A percentile compares a stretch with the other conserved stretches of the same genome.
Conservation (phyloP, 2,888 invertebrate species). For the Stenurella melanura region DNA sequence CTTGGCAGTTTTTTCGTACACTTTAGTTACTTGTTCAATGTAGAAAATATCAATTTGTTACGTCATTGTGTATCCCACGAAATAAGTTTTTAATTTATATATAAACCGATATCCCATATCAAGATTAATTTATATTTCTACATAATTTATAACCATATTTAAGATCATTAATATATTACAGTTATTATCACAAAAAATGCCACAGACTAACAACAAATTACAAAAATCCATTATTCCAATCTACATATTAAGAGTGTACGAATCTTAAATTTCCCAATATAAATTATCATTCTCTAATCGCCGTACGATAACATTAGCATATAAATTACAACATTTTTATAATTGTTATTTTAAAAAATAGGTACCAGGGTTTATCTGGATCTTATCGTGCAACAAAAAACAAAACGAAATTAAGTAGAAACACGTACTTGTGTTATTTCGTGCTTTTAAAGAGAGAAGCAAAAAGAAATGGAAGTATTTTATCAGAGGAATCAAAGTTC, state of each 20-base stretch:
- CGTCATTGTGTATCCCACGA: constrained; percentile 10
- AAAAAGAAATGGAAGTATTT: constrained; percentile 53
- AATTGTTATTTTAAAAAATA: constrained; percentile 50
- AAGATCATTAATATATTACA: constrained; percentile 19
- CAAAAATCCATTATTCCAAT: constrained; percentile 48
- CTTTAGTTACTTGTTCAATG: background rate
- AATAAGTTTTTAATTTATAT: background rate
- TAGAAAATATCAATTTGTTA: background rate
- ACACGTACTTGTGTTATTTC: constrained; percentile 53
- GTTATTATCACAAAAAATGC: constrained; percentile 27
- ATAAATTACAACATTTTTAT: constrained; percentile 53
- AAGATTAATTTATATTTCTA: constrained; percentile 8
- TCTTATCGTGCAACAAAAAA: constrained; percentile 47
- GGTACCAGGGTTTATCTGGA: constrained; percentile 44
- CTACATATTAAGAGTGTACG: constrained; percentile 41
- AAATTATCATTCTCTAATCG: constrained; percentile 45
- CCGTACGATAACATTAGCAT: constrained; percentile 49
- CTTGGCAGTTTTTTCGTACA: background rate
- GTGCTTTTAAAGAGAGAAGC: constrained; percentile 48
- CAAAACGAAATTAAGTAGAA: constrained; percentile 51
- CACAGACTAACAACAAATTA: constrained; percentile 36
- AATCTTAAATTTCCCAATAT: constrained; percentile 50
- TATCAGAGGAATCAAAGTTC: constrained; percentile 57
- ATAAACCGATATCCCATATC: constrained; percentile 1
- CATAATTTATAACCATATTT: constrained; percentile 8